Percentiles rank a stretch among this genome's conserved stretches.
phyloP scores from a whole-genome alignment of 2,888 invertebrate species.

The Chouioia cunea region DNA sequence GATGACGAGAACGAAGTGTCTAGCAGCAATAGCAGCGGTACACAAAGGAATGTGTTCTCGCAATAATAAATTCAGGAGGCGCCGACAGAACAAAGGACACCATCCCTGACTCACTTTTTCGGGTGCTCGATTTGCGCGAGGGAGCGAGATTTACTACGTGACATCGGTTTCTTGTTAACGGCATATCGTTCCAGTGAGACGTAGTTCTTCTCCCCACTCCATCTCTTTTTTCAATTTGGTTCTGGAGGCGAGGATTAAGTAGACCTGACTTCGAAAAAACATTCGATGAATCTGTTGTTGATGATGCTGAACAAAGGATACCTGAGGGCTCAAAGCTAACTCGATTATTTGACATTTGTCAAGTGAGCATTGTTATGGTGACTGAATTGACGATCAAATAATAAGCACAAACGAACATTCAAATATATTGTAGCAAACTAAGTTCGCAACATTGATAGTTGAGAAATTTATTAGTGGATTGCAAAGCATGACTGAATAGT shows the following conservation, averaged over 20 bases:
- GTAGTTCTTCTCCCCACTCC: background rate
- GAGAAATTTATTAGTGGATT: conserved; percentile 58
- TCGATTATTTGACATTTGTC: conserved; percentile 19
- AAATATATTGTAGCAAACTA: no score
- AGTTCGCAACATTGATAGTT: no score
- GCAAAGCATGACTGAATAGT: conserved; percentile 56
- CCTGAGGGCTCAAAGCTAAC: no score
- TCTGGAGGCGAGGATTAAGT: conserved; percentile 49
- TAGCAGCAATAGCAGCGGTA: no score
- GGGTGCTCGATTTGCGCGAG: conserved; percentile 24
- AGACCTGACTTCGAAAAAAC: conserved; percentile 23
- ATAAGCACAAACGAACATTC: background rate
- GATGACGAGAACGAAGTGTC: conserved; percentile 7
- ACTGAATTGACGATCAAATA: background rate
- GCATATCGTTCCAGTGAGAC: conserved; percentile 52
- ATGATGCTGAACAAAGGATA: conserved; percentile 19
- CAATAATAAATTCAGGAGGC: conserved; percentile 18
- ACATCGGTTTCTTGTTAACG: conserved; percentile 64
- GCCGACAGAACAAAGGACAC: conserved; percentile 22
- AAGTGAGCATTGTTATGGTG: background rate
- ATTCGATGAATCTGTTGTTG: conserved; percentile 19
- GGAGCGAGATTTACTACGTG: conserved; percentile 55
- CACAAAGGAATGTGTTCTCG: conserved; percentile 21
- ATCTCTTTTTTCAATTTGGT: conserved; percentile 50
- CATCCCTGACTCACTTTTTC: conserved; percentile 41